phyloP scores from a whole-genome alignment of 2,888 invertebrate genomes.

The Mythimna vitellina region DNA sequence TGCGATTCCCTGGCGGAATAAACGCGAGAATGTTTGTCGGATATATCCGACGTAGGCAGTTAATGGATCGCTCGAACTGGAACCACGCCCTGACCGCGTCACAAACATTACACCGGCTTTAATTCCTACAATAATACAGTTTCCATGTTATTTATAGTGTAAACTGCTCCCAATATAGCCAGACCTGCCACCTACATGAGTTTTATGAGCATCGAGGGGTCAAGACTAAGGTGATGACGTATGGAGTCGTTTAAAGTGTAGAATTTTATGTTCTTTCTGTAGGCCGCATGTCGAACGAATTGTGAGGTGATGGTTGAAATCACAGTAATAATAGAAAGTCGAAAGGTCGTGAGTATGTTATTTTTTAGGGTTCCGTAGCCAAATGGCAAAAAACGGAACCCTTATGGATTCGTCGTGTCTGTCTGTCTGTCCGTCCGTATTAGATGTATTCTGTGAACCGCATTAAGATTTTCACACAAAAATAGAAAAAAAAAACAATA shows the following conservation, averaged over 20 bases:
- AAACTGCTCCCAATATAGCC: constrained; percentile 34
- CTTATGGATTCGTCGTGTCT: too few species aligned
- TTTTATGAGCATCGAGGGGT: constrained; percentile 35
- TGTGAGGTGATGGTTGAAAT: not conserved
- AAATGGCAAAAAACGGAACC: too few species aligned
- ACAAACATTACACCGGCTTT: not conserved
- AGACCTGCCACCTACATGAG: not conserved
- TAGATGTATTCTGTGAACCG: too few species aligned
- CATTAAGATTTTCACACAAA: too few species aligned
- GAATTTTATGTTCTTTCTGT: not conserved
- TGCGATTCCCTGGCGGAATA: too few species aligned
- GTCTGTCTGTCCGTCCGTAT: too few species aligned
- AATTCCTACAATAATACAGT: constrained; percentile 20
- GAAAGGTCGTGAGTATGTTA: too few species aligned
- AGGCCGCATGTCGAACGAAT: not conserved
- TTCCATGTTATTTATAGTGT: constrained; percentile 39
- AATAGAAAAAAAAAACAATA: too few species aligned
- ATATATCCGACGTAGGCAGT: too few species aligned
- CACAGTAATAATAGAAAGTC: too few species aligned
- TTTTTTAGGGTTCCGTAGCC: too few species aligned
- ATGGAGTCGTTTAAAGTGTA: not conserved
- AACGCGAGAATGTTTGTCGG: too few species aligned
- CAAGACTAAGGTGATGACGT: constrained; percentile 28
- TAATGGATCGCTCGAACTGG: not conserved
- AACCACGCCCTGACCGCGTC: constrained; percentile 20